Evolutionary conservation across 2,797 vertebrate genomes (phyloP).

Genomic region (Mormyrops boulengeri): DNA sequence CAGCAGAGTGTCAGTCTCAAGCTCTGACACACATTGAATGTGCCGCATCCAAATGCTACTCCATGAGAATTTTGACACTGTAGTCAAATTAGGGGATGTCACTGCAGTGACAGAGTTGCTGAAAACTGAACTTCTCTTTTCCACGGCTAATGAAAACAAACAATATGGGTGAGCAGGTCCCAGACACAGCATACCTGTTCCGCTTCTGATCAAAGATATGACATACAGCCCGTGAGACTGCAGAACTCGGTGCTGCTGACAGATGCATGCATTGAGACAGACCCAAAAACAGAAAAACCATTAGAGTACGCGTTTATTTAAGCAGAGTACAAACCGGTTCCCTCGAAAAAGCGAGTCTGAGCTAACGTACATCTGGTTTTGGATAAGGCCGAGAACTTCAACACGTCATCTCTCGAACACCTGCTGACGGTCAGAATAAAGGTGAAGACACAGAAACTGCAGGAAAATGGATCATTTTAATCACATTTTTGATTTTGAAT

Average conservation of each 20-base stretch:
- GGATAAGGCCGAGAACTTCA: background rate
- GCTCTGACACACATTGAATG: background rate
- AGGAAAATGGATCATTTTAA: background rate
- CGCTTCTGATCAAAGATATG: constrained; percentile 61
- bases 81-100: background rate
- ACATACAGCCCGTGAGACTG: constrained; percentile 45
- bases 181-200: constrained; percentile 34
- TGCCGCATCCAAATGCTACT: background rate
- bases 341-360: background rate
- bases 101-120: background rate
- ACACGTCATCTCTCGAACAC: background rate
- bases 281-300: background rate
- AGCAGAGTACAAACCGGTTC: background rate
- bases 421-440: background rate
- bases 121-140: background rate
- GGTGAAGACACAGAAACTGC: background rate
- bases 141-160: background rate
- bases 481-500: background rate
- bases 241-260: constrained; percentile 57
- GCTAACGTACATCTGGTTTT: background rate
- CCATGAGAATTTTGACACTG: background rate
- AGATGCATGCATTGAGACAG: constrained; percentile 30
- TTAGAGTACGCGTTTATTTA: constrained; percentile 11
- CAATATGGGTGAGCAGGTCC: background rate
- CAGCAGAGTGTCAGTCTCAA: background rate